Base-by-base conservation (phyloP, 2,113 vertebrate genomes). In the Cinclus mexicanus region DNA sequence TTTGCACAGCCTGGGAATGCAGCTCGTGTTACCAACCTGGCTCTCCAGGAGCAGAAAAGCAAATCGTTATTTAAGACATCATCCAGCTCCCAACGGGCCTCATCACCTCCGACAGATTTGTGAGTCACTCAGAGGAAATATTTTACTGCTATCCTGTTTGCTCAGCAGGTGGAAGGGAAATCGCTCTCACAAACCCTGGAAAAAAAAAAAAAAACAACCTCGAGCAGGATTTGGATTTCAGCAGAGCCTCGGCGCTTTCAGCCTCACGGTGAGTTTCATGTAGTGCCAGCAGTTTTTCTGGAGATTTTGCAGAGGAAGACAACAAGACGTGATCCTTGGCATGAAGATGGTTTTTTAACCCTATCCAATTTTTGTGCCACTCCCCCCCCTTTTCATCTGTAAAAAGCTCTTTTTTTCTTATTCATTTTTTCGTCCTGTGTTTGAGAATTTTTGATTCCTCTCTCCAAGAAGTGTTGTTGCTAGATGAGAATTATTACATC, bases 61-160 rank as follows among this genome's bases (percentile, higher is more conserved):
- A 88, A 92, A 93, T 78, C 2, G 3, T 85, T 96, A 61, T 93
- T 96, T 92, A 93, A 96, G 95, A 96, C 80, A 94, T 90, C 90
- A 29, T 21, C 85, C 8, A 33, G 14, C 60, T 93, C 83, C 88
- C 96, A 7, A 42, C 6, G 93, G 92, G 93, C 83, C 77, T 93
- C 92, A 89, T 95, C 94, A 79, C 91, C 92, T 96, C 94, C 31
- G 44, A 95, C 93, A 95, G 93, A 95, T 94, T 65, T 65, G 88
- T 97, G 96, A 95, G 80, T 96, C 94, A 96, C 81, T 28, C 78
- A 28, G 90, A 97, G 96, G 96, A 97, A 97, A 83, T 50, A 90
- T 96, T 97, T 97, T 96, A 97, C 95, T 96, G 95, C 86, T 96
- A 96, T 97, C 96, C 94, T 96, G 96, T 96, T 97, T 96, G 95